phyloP scores from a whole-genome alignment of 2,113 vertebrate species.

The Onychorhynchus coronatus region DNA sequence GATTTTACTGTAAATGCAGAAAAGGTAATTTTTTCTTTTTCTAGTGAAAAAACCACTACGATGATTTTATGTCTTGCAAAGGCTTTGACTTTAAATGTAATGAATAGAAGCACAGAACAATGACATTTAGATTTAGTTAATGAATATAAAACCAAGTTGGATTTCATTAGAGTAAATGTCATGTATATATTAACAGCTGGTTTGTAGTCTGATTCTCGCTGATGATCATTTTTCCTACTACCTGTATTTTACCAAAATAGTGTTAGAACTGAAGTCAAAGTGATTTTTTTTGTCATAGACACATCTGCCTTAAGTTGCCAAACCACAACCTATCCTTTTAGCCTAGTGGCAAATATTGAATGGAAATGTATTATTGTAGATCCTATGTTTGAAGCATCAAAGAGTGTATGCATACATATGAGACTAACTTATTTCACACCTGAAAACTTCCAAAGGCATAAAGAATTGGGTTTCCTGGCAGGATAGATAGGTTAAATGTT shows the following conservation, averaged over 20 bases:
- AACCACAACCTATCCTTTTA: not conserved
- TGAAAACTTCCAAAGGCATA: not conserved
- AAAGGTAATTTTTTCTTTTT: conserved; percentile 81
- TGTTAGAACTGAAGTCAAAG: not conserved
- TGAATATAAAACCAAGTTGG: not conserved
- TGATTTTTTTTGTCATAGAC: not conserved
- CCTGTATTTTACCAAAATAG: not conserved
- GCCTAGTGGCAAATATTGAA: not conserved
- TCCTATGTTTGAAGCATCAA: not conserved
- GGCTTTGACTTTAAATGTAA: not conserved
- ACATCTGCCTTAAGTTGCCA: not conserved
- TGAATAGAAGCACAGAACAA: not conserved
- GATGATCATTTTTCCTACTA: not conserved
- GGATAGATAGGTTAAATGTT: conserved; percentile 7
- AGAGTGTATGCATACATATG: not conserved
- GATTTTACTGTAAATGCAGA: conserved; percentile 93
- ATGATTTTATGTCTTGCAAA: not conserved
- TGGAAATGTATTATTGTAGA: not conserved
- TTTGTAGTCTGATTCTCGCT: not conserved
- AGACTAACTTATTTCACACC: not conserved
- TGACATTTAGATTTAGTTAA: not conserved
- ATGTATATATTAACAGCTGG: not conserved
- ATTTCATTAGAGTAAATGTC: not conserved
- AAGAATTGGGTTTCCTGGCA: not conserved
- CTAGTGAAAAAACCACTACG: not conserved